phyloP scores from a whole-genome alignment of 2,888 invertebrate species.

The Hydriomena furcata region DNA sequence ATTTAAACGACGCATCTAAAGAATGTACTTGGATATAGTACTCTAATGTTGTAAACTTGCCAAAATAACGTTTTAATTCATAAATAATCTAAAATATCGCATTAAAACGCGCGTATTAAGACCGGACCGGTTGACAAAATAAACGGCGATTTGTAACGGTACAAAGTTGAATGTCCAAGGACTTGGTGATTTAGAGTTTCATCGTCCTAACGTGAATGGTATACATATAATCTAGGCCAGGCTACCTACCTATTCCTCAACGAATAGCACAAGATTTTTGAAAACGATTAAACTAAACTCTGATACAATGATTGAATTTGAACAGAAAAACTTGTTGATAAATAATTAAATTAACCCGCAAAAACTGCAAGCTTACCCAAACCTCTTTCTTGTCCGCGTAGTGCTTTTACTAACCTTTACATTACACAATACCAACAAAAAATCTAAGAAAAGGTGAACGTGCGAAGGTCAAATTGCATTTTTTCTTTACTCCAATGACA shows the following conservation, averaged over 20 bases:
- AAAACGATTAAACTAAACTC: background rate
- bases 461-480: slow-evolving; percentile 55
- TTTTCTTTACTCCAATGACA: slow-evolving; percentile 62
- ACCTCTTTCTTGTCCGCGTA: slow-evolving; percentile 16
- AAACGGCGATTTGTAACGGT: slow-evolving; percentile 42
- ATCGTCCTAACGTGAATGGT: slow-evolving; percentile 37
- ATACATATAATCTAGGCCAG: slow-evolving; percentile 30
- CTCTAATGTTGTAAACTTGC: slow-evolving; percentile 1
- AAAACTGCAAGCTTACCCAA: slow-evolving; percentile 5
- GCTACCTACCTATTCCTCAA: slow-evolving; percentile 4
- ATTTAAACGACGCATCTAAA: slow-evolving; percentile 2
- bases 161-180: slow-evolving; percentile 48
- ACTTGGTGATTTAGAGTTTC: slow-evolving; percentile 39
- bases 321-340: background rate
- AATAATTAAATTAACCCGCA: background rate
- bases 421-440: slow-evolving; percentile 29
- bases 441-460: slow-evolving; percentile 53
- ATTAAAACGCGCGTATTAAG: slow-evolving; percentile 7
- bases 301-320: background rate
- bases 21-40: slow-evolving; percentile 1
- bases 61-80: slow-evolving; percentile 1
- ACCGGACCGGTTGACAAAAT: slow-evolving; percentile 26
- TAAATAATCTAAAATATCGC: slow-evolving; percentile 10
- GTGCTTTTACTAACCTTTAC: slow-evolving; percentile 21
- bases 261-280: background rate